Percentiles rank a stretch among this genome's conserved stretches.
Evolutionary conservation across 1,140 invertebrate genomes (phyloP).

Genomic region (Plectus sambesii): DNA sequence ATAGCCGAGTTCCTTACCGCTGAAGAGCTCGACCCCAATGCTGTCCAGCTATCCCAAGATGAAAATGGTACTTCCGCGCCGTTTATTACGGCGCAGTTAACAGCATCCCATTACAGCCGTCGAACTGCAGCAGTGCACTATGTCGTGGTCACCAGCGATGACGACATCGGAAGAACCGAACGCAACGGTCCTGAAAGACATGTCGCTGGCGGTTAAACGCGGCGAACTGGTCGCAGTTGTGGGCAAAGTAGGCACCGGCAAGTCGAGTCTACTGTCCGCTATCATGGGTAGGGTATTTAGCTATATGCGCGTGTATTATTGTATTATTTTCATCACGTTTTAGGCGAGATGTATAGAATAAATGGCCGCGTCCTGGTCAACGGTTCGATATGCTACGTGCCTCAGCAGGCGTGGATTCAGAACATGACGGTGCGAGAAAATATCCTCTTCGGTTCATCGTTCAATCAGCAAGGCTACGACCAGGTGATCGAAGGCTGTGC

Average conservation of each 20-base stretch:
- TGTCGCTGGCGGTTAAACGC: constrained; percentile 35
- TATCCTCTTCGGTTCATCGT: constrained; percentile 31
- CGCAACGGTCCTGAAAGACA: constrained; percentile 17
- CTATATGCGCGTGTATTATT: too few species aligned
- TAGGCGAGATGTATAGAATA: constrained; percentile 47
- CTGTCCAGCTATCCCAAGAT: too few species aligned
- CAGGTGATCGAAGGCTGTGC: constrained; percentile 30
- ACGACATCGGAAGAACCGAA: constrained; percentile 17
- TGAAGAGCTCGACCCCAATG: constrained; percentile 30
- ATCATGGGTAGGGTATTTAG: too few species aligned
- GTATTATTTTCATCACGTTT: too few species aligned
- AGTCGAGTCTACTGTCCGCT: constrained; percentile 53
- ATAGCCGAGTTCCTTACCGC: constrained; percentile 39
- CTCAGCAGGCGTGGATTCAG: constrained; percentile 53
- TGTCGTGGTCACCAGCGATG: constrained; percentile 25
- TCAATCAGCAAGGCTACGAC: constrained; percentile 23
- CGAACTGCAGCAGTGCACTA: constrained; percentile 19
- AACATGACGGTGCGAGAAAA: constrained; percentile 46
- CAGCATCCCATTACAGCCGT: constrained; percentile 76
- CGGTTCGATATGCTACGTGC: constrained; percentile 49
- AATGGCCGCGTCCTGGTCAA: constrained; percentile 47
- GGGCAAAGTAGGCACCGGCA: constrained; percentile 51
- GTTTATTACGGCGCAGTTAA: too few species aligned
- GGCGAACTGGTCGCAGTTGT: constrained; percentile 53
- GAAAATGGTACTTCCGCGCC: too few species aligned